Evolutionary conservation across 2,113 vertebrate species (phyloP).

Genomic region (Python bivittatus): DNA sequence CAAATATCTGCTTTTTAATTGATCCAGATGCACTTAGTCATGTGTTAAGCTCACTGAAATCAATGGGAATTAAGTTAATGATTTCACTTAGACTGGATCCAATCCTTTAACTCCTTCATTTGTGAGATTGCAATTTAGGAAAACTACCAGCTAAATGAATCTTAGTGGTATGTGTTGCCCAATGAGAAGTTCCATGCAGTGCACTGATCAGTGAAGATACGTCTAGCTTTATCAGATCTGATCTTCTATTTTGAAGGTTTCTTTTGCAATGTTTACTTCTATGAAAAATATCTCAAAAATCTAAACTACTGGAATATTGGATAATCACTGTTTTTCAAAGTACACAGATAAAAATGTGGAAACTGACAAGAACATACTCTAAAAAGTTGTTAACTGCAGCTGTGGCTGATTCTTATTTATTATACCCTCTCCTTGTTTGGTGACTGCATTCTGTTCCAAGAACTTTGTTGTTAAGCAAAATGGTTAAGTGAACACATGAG

Average conservation of each 20-base stretch:
- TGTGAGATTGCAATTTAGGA: neutral
- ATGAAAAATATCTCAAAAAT: neutral
- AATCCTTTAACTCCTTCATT: neutral
- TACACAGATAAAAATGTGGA: neutral
- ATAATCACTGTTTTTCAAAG: neutral
- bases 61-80: neutral
- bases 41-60: neutral
- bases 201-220: neutral
- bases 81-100: neutral
- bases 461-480: too few species aligned
- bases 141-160: neutral
- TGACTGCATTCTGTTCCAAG: too few species aligned
- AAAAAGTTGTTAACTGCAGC: neutral
- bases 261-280: neutral
- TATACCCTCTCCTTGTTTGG: too few species aligned
- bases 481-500: too few species aligned
- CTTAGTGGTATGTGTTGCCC: neutral
- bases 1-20: neutral
- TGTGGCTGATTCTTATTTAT: neutral
- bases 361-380: neutral
- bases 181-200: neutral
- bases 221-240: neutral
- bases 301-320: conserved; percentile 13
- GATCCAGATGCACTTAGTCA: too few species aligned
- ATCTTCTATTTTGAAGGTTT: neutral